phyloP scores from a whole-genome alignment of 2,113 vertebrate genomes.

The Tautogolabrus adspersus region DNA sequence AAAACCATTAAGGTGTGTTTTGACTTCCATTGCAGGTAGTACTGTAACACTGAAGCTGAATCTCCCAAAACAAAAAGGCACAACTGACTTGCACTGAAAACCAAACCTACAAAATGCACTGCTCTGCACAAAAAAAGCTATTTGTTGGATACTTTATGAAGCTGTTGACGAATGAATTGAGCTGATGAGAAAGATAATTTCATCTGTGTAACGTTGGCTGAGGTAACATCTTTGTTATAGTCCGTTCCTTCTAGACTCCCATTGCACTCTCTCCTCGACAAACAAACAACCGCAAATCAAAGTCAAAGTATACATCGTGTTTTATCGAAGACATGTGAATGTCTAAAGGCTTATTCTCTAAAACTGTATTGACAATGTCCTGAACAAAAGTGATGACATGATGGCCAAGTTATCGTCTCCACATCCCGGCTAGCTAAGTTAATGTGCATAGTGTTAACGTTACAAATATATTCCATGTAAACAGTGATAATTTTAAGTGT shows the following conservation, averaged over 20 bases:
- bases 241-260: conserved; percentile 4
- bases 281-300: conserved; percentile 8
- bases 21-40: background rate
- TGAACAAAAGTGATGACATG: conserved; percentile 56
- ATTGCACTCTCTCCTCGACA: conserved; percentile 15
- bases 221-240: background rate
- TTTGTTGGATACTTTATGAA: background rate
- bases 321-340: background rate
- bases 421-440: conserved; percentile 52
- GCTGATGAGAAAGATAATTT: background rate
- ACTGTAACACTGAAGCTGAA: background rate
- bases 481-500: background rate
- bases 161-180: background rate
- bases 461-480: conserved; percentile 38
- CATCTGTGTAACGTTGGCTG: conserved; percentile 1
- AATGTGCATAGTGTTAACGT: conserved; percentile 49
- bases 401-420: conserved; percentile 47
- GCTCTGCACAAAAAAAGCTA: background rate
- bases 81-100: background rate
- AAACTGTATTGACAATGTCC: conserved; percentile 26
- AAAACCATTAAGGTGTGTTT: background rate
- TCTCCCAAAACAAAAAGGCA: background rate
- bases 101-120: background rate
- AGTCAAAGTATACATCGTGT: background rate
- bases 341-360: background rate